These are phyloP conservation scores for Atrichornis clamosus DNA, from an alignment of 2,113 vertebrate species.

Conservation along the genomic window DNA sequence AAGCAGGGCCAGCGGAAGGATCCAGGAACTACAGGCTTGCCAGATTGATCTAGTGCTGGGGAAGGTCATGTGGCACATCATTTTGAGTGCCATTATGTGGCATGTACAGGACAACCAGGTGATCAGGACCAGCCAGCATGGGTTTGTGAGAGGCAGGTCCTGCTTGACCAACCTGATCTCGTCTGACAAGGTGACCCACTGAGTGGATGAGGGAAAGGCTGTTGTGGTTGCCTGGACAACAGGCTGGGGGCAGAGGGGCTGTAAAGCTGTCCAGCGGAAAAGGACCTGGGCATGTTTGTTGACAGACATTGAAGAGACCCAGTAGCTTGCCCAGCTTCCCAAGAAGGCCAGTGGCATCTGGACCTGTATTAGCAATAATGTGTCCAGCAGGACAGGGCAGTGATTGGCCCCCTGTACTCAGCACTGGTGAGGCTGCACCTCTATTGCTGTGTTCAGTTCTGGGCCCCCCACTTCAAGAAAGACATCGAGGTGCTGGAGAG, in stretches of 20 bases:
- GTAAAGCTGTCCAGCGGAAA: not conserved
- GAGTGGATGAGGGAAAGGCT: not conserved
- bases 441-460: fast-evolving
- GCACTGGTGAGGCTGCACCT: not conserved
- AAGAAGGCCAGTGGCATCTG: not conserved
- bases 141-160: not conserved
- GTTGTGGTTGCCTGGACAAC: not conserved
- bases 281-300: not conserved
- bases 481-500: not conserved
- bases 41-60: not conserved
- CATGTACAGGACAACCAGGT: not conserved
- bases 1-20: not conserved
- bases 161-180: not conserved
- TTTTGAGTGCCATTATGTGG: not conserved
- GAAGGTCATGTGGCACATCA: not conserved
- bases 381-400: not conserved
- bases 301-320: not conserved
- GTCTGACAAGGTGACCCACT: no score
- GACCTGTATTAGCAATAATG: not conserved
- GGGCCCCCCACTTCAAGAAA: not conserved
- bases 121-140: not conserved
- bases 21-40: not conserved
- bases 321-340: not conserved
- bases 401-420: not conserved
- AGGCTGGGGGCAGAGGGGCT: not conserved